Evolutionary conservation across 37 sponge, comb jelly and placozoan species (phyloP).

Genomic region (Cladorhizidae sp.): DNA sequence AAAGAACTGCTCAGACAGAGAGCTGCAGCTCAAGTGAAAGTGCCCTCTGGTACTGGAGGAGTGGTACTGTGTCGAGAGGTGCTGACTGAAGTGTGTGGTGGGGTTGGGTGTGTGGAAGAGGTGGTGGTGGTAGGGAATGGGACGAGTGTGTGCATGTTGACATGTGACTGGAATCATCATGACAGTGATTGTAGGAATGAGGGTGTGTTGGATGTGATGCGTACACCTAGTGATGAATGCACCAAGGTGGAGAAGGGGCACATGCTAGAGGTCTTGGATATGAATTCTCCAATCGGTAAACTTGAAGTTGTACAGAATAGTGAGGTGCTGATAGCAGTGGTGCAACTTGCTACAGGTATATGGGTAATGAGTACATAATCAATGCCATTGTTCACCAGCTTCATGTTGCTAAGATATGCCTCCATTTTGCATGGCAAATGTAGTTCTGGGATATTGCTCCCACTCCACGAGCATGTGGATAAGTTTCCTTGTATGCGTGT

Average conservation of each 20-base stretch:
- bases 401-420: too few relatives aligned
- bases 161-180: not conserved
- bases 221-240: too few relatives aligned
- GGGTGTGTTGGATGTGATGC: not conserved
- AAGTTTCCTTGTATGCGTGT: too few relatives aligned
- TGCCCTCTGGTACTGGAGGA: not conserved
- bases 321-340: not conserved
- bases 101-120: not conserved
- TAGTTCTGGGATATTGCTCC: too few relatives aligned
- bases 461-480: too few relatives aligned
- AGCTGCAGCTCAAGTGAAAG: slow-evolving; percentile 13
- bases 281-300: not conserved
- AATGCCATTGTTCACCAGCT: too few relatives aligned
- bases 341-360: not conserved
- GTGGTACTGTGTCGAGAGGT: not conserved
- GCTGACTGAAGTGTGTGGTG: not conserved
- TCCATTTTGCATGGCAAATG: too few relatives aligned
- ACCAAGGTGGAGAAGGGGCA: too few relatives aligned
- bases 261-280: not conserved
- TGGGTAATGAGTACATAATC: too few relatives aligned
- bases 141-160: not conserved
- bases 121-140: not conserved
- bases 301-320: not conserved
- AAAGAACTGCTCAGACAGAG: slow-evolving; percentile 16
- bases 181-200: not conserved